These are phyloP conservation scores for Pygoscelis antarcticus DNA, from an alignment of 2,113 vertebrate species.

Conservation along the genomic window DNA sequence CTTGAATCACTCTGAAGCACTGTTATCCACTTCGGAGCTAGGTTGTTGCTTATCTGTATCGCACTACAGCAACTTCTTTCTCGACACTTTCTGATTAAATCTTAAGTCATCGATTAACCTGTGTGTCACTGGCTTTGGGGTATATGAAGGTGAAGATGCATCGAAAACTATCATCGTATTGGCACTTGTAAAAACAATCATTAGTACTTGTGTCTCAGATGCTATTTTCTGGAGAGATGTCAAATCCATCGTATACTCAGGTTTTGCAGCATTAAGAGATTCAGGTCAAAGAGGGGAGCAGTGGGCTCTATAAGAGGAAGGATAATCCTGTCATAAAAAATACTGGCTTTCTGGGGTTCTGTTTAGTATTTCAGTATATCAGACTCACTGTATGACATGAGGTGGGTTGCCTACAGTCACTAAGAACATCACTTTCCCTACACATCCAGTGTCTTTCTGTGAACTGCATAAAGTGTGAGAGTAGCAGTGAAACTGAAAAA, in stretches of 20 bases:
- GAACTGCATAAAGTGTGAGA: background rate
- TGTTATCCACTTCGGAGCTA: background rate
- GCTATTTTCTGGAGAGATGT: background rate
- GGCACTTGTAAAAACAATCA: background rate
- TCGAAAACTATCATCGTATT: background rate
- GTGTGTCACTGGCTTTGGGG: background rate
- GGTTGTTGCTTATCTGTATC: background rate
- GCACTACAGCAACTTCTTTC: background rate
- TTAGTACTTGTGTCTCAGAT: background rate
- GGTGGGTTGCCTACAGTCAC: background rate
- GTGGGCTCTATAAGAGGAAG: background rate
- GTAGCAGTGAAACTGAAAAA: background rate
- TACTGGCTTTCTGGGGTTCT: background rate
- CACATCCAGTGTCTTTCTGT: background rate
- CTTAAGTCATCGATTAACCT: background rate
- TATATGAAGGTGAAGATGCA: background rate
- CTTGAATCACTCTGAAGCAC: background rate
- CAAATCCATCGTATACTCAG: background rate
- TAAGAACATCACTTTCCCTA: background rate
- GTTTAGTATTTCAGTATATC: background rate
- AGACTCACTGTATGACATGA: background rate
- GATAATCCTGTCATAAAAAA: background rate
- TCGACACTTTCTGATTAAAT: slow-evolving; percentile 28
- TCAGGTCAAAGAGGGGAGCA: background rate
- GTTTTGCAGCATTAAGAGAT: background rate